Percentiles rank a stretch among this genome's conserved stretches.
Conservation (phyloP, 2,113 vertebrate genomes). For the Phainopepla nitens region DNA sequence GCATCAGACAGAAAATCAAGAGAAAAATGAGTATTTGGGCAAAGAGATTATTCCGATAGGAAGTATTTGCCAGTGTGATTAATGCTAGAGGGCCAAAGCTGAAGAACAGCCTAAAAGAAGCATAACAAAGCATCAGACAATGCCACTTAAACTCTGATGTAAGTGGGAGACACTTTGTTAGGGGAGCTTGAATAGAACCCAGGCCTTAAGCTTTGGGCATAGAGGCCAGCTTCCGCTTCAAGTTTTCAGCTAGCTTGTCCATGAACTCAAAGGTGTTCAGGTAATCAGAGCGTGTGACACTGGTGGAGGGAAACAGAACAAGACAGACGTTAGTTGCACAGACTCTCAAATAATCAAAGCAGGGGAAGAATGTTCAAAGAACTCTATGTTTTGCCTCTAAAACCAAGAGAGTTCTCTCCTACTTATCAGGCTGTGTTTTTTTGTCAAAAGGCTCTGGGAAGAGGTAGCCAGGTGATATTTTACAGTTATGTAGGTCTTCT, state of each 20-base stretch:
- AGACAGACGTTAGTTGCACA: neutral
- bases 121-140: constrained; percentile 24
- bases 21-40: neutral
- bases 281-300: constrained; percentile 88
- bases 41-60: neutral
- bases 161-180: neutral
- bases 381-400: neutral
- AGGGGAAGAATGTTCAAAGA: neutral
- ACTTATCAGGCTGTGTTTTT: neutral
- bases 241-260: constrained; percentile 94
- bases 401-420: neutral
- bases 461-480: neutral
- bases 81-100: neutral
- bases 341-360: neutral
- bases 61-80: neutral
- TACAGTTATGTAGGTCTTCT: neutral
- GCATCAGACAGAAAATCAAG: neutral
- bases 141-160: neutral
- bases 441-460: neutral
- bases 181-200: neutral
- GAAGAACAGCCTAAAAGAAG: neutral
- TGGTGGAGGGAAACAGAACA: constrained; percentile 39
- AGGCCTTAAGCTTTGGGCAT: constrained; percentile 82
- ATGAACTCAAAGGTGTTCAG: constrained; percentile 96
- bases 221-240: constrained; percentile 82